phyloP scores from a whole-genome alignment of 2,113 vertebrate species.

The Dromaius novaehollandiae region DNA sequence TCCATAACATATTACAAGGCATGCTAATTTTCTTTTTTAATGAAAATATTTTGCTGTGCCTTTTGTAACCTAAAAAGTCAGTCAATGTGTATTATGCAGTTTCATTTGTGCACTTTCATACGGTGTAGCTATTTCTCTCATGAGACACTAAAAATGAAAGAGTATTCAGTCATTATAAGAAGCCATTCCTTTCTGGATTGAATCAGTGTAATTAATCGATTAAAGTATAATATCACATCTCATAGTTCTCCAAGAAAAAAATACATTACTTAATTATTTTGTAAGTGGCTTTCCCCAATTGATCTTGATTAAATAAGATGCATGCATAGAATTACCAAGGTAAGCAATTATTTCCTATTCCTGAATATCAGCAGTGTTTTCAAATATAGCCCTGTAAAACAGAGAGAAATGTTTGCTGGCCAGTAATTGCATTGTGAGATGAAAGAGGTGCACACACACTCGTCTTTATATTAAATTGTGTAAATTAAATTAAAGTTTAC shows the following conservation, averaged over 20 bases:
- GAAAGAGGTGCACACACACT: not conserved
- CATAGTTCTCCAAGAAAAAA: not conserved
- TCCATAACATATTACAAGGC: not conserved
- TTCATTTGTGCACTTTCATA: not conserved
- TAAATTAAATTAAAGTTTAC: not conserved
- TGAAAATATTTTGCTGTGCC: not conserved
- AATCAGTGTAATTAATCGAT: slow-evolving; percentile 13
- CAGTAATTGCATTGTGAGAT: not conserved
- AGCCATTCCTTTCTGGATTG: not conserved
- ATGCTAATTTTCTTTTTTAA: not conserved
- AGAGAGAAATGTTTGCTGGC: not conserved
- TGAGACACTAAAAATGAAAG: not conserved
- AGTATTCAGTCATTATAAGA: not conserved
- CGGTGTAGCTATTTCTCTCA: not conserved
- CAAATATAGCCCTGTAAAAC: not conserved
- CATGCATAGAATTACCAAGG: not conserved
- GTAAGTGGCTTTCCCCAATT: not conserved
- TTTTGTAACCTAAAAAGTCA: not conserved
- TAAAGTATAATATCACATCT: not conserved
- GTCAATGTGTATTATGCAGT: not conserved
- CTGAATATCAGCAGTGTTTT: not conserved
- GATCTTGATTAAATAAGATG: not conserved
- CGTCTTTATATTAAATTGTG: not conserved
- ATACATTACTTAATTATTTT: not conserved
- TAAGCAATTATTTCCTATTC: not conserved